Evolutionary conservation across 1,140 invertebrate genomes (phyloP).

Genomic region (Brachionus koreanus): DNA sequence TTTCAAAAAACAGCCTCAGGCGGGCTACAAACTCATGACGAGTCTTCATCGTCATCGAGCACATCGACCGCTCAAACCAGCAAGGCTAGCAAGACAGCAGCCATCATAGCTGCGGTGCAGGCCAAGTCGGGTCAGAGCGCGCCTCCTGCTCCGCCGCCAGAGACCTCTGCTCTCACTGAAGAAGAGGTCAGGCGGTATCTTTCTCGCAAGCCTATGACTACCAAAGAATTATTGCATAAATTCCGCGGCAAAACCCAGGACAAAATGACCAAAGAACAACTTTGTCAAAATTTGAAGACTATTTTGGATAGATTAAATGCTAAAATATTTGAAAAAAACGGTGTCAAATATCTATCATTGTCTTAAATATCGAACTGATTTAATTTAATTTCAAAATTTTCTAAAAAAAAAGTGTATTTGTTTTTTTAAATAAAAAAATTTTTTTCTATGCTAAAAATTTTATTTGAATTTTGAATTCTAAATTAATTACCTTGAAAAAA

Average conservation of each 20-base stretch:
- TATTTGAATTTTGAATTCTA: background rate
- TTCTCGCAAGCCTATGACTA: conserved; percentile 89
- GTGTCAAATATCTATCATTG: conserved; percentile 41
- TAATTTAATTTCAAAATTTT: background rate
- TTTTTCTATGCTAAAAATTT: background rate
- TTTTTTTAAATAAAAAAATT: background rate
- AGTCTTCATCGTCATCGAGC: background rate
- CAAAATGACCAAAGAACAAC: conserved; percentile 15
- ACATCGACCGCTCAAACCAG: conserved; percentile 14
- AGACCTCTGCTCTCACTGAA: conserved; percentile 78
- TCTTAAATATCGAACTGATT: background rate
- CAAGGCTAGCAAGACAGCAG: conserved; percentile 39
- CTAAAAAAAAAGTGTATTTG: background rate
- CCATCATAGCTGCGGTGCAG: conserved; percentile 40
- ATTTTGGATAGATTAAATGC: conserved; percentile 36
- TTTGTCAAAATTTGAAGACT: conserved; percentile 26
- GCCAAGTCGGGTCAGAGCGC: background rate
- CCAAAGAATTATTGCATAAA: conserved; percentile 85
- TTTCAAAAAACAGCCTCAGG: background rate
- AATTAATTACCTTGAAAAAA: background rate
- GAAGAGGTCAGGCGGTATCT: conserved; percentile 87
- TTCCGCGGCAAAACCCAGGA: conserved; percentile 60
- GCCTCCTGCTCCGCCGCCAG: background rate
- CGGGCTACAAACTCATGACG: background rate
- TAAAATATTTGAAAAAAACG: conserved; percentile 32